Evolutionary conservation across 1,140 invertebrate genomes (phyloP).

Genomic region (Cyrtorhinus lividipennis): DNA sequence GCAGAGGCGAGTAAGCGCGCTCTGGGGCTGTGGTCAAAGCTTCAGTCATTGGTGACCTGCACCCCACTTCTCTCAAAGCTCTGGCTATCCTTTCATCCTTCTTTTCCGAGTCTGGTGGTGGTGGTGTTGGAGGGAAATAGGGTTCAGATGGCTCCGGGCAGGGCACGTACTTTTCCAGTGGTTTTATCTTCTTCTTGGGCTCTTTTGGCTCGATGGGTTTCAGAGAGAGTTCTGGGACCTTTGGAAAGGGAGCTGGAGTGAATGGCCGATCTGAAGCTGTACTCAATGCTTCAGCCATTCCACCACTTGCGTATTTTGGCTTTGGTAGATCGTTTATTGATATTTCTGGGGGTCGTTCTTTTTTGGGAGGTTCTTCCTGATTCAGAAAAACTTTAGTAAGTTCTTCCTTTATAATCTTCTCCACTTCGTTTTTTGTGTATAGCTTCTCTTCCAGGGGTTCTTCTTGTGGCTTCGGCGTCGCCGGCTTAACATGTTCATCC

Average conservation of each 20-base stretch:
- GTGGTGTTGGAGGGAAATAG: slow-evolving; percentile 1
- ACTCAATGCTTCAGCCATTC: slow-evolving; percentile 22
- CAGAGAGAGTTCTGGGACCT: slow-evolving; percentile 15
- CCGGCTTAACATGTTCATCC: not conserved
- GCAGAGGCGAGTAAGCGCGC: slow-evolving; percentile 37
- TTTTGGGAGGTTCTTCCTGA: not conserved
- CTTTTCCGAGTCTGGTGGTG: slow-evolving; percentile 21
- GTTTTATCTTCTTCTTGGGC: not conserved
- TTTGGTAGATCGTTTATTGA: slow-evolving; percentile 14
- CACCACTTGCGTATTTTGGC: slow-evolving; percentile 16
- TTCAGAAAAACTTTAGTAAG: slow-evolving; percentile 19
- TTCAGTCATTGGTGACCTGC: slow-evolving; percentile 39
- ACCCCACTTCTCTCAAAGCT: slow-evolving; percentile 20
- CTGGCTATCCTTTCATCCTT: slow-evolving; percentile 5
- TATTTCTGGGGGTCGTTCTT: slow-evolving; percentile 1
- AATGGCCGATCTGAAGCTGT: slow-evolving; percentile 24
- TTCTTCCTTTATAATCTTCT: slow-evolving; percentile 21
- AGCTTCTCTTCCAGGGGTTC: slow-evolving; percentile 7
- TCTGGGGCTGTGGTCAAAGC: slow-evolving; percentile 52
- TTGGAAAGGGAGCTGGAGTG: slow-evolving; percentile 20
- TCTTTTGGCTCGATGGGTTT: not conserved
- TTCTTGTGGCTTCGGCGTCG: not conserved
- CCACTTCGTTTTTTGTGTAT: slow-evolving; percentile 22
- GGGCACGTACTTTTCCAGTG: not conserved
- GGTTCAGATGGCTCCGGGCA: not conserved